Evolutionary conservation across 2,797 vertebrate species (phyloP).

Genomic region (Chromobotia macracanthus): DNA sequence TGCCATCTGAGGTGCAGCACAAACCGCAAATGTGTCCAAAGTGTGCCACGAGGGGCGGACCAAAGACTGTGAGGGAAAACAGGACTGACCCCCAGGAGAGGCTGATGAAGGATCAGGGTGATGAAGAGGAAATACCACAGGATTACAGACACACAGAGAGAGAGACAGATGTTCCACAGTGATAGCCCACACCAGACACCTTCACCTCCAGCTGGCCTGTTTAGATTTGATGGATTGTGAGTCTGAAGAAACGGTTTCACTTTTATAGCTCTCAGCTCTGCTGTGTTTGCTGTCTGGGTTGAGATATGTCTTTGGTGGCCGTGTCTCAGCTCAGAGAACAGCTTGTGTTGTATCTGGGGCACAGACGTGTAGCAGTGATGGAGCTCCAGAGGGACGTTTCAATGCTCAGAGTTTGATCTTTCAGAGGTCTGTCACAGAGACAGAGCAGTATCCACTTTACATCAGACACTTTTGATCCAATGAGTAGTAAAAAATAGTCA

Average conservation of each 20-base stretch:
- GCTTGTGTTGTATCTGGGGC: conserved; percentile 38
- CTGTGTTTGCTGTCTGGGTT: conserved; percentile 45
- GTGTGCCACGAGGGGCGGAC: conserved; percentile 11
- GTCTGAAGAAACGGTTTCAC: conserved; percentile 70
- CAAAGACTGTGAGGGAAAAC: conserved; percentile 38
- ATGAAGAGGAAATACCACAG: conserved; percentile 50
- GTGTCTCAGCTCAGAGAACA: conserved; percentile 34
- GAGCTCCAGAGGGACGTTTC: conserved; percentile 27
- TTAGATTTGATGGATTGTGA: conserved; percentile 68
- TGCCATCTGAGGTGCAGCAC: background rate
- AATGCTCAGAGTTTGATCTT: conserved; percentile 4
- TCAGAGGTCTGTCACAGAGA: background rate
- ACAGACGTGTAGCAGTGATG: conserved; percentile 33
- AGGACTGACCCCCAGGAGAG: conserved; percentile 27
- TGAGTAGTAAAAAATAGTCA: too few species aligned
- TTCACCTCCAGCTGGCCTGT: conserved; percentile 48
- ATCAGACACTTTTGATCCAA: too few species aligned
- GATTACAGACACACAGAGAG: conserved; percentile 41
- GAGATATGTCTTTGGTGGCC: conserved; percentile 45
- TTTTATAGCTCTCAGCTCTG: conserved; percentile 61
- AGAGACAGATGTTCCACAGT: conserved; percentile 4
- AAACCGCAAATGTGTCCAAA: conserved; percentile 12
- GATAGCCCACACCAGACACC: conserved; percentile 25
- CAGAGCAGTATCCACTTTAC: too few species aligned
- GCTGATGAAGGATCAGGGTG: conserved; percentile 37